Conservation (phyloP, 2,888 invertebrate species). For the Lithophane leautieri region DNA sequence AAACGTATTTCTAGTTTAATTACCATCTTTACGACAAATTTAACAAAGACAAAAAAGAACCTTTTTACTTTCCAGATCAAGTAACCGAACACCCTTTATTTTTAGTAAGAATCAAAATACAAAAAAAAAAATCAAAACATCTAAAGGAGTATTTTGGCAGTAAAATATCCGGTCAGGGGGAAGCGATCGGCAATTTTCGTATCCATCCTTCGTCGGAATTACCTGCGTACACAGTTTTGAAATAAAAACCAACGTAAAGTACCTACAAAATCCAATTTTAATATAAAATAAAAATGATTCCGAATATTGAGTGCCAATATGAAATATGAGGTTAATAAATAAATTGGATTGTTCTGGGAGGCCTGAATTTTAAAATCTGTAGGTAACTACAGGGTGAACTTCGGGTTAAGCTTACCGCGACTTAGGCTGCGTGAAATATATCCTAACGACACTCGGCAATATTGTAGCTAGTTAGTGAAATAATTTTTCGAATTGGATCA, state of each 20-base stretch:
- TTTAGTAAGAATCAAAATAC: neutral
- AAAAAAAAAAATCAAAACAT: slow-evolving; percentile 1
- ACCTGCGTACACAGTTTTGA: neutral
- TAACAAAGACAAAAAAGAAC: neutral
- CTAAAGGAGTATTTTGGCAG: slow-evolving; percentile 21
- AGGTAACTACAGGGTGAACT: neutral
- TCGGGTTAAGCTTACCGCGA: no score
- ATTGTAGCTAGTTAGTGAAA: no score
- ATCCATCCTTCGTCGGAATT: neutral
- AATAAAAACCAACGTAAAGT: neutral
- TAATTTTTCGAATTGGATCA: no score
- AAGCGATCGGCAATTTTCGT: slow-evolving; percentile 29
- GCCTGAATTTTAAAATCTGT: neutral
- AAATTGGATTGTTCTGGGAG: slow-evolving; percentile 22
- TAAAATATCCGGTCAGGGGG: slow-evolving; percentile 30
- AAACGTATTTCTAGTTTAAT: neutral
- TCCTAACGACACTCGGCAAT: no score
- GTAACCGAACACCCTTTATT: neutral
- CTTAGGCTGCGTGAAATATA: no score
- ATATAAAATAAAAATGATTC: neutral
- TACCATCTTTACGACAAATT: neutral
- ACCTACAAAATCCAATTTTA: slow-evolving; percentile 16
- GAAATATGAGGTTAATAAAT: slow-evolving; percentile 1
- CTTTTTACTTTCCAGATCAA: neutral
- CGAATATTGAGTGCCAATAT: slow-evolving; percentile 22